phyloP scores from a whole-genome alignment of 2,113 vertebrate genomes.

The Maccullochella peelii region DNA sequence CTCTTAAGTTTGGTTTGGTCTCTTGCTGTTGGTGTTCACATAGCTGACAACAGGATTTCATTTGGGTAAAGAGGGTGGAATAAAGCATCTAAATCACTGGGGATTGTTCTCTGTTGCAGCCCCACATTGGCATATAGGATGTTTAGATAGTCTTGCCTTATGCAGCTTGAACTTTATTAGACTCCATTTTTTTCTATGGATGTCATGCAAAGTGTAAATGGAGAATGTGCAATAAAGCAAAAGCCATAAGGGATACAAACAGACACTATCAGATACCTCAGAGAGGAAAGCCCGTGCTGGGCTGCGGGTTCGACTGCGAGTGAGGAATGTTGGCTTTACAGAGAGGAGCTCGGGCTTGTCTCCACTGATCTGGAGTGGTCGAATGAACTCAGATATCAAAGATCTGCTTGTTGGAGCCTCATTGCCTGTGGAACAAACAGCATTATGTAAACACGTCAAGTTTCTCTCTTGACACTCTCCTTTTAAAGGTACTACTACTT shows the following conservation, averaged over 20 bases:
- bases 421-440: constrained; percentile 84
- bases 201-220: neutral
- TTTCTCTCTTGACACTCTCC: no score
- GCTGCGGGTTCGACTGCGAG: constrained; percentile 84
- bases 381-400: constrained; percentile 90
- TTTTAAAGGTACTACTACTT: neutral
- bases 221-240: neutral
- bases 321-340: constrained; percentile 90
- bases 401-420: constrained; percentile 87
- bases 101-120: neutral
- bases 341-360: constrained; percentile 90
- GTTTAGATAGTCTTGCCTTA: neutral
- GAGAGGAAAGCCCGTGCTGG: constrained; percentile 89
- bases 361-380: constrained; percentile 88
- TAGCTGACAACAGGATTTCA: neutral
- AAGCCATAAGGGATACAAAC: neutral
- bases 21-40: neutral
- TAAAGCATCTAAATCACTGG: neutral
- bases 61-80: neutral
- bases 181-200: neutral
- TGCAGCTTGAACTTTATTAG: neutral
- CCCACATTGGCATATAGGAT: neutral
- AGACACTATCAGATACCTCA: constrained; percentile 81
- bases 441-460: neutral
- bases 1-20: neutral